Evolutionary conservation across 2,797 vertebrate species (phyloP).

Genomic region (Anabas testudineus): DNA sequence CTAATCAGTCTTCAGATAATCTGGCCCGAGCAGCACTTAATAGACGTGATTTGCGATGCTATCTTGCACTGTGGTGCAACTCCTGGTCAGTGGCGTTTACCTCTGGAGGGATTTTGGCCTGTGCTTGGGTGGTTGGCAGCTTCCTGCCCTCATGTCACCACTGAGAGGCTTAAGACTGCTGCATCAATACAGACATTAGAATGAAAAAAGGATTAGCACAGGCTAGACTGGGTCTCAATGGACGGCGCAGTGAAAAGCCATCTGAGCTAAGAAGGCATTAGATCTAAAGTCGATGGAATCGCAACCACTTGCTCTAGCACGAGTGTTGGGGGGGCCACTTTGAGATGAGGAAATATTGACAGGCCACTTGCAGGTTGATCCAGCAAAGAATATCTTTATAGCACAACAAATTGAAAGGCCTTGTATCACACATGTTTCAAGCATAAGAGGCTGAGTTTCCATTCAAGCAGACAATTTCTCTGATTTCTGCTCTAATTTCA

Average conservation of each 20-base stretch:
- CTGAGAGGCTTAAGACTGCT: slow-evolving; percentile 68
- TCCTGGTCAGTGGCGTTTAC: slow-evolving; percentile 30
- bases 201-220: slow-evolving; percentile 73
- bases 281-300: slow-evolving; percentile 67
- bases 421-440: neutral
- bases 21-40: slow-evolving; percentile 32
- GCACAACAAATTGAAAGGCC: neutral
- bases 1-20: slow-evolving; percentile 47
- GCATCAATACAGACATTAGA: slow-evolving; percentile 75
- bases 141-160: slow-evolving; percentile 55
- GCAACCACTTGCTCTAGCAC: slow-evolving; percentile 32
- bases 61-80: slow-evolving; percentile 12
- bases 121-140: slow-evolving; percentile 42
- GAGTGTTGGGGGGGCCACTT: slow-evolving; percentile 43
- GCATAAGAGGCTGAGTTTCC: neutral
- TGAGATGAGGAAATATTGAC: slow-evolving; percentile 20
- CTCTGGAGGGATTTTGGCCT: slow-evolving; percentile 23
- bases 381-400: slow-evolving; percentile 6
- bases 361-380: slow-evolving; percentile 27
- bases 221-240: slow-evolving; percentile 70
- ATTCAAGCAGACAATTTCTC: neutral
- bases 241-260: slow-evolving; percentile 65
- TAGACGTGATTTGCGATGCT: slow-evolving; percentile 38
- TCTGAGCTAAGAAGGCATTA: slow-evolving; percentile 68
- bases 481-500: neutral